A percentile compares a stretch with the other conserved stretches of the same genome.
phyloP scores from a whole-genome alignment of 1,140 invertebrate species.

The Trachelipus rathkii region DNA sequence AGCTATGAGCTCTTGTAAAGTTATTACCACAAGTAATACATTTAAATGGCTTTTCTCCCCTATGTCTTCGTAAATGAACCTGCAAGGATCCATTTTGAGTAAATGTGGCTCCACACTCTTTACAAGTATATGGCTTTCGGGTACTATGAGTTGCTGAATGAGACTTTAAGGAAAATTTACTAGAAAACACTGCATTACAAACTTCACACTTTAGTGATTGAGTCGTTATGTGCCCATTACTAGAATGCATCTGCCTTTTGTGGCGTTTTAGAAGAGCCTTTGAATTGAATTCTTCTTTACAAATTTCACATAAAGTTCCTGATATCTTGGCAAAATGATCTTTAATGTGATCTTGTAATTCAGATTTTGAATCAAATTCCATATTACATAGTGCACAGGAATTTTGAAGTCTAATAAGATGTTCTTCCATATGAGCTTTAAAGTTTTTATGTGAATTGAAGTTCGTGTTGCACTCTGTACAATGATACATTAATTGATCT shows the following conservation, averaged over 20 bases:
- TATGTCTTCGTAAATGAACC: conserved; percentile 40
- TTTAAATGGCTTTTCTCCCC: conserved; percentile 44
- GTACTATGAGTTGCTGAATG: conserved; percentile 38
- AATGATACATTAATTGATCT: conserved; percentile 33
- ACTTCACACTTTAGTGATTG: conserved; percentile 33
- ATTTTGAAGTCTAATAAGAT: conserved; percentile 42
- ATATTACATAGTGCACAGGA: conserved; percentile 42
- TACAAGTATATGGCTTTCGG: conserved; percentile 40
- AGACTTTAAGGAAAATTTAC: conserved; percentile 30
- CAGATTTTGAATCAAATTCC: conserved; percentile 39
- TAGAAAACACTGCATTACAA: conserved; percentile 37
- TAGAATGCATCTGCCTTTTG: conserved; percentile 38
- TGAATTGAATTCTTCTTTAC: conserved; percentile 39
- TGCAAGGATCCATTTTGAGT: conserved; percentile 44
- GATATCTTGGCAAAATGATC: conserved; percentile 41
- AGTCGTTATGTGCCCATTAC: conserved; percentile 18
- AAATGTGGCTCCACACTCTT: conserved; percentile 44
- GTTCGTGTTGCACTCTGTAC: conserved; percentile 38
- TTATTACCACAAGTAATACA: conserved; percentile 42
- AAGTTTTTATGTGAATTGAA: conserved; percentile 36
- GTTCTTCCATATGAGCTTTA: conserved; percentile 41
- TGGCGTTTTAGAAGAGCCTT: conserved; percentile 41
- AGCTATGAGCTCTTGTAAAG: conserved; percentile 41
- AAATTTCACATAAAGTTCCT: conserved; percentile 33
- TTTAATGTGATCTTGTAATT: conserved; percentile 42